Evolutionary conservation across 1,140 invertebrate genomes (phyloP).

Genomic region (Drosophila kurseongensis): DNA sequence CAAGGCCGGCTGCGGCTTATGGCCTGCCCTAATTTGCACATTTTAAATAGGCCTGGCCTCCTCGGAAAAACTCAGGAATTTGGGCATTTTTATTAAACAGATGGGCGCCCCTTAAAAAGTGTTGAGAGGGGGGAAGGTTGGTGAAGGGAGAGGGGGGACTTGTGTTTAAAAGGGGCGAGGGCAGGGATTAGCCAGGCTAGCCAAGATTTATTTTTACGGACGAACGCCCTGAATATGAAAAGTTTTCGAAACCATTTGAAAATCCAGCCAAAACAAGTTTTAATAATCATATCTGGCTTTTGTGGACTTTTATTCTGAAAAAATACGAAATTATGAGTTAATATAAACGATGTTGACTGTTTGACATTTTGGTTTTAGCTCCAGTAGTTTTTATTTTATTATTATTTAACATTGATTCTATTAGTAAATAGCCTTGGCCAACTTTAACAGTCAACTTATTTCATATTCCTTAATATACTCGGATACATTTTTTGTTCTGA

Average conservation of each 20-base stretch:
- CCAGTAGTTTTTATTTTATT: no score
- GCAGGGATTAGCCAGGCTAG: slow-evolving; percentile 65
- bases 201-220: slow-evolving; percentile 77
- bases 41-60: slow-evolving; percentile 68
- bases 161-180: no score
- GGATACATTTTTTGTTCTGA: no score
- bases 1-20: slow-evolving; percentile 60
- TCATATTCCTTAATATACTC: no score
- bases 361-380: no score
- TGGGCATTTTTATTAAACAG: slow-evolving; percentile 65
- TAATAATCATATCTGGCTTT: background rate
- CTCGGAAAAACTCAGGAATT: slow-evolving; percentile 10
- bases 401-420: no score
- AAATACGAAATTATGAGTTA: no score
- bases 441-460: no score
- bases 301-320: background rate
- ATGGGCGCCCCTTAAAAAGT: slow-evolving; percentile 28
- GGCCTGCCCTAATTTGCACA: slow-evolving; percentile 78
- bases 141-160: background rate
- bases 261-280: slow-evolving; percentile 1
- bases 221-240: slow-evolving; percentile 68
- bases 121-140: background rate
- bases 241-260: slow-evolving; percentile 53
- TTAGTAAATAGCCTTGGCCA: no score
- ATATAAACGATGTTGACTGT: background rate